Evolutionary conservation across 2,113 vertebrate species (phyloP).

Genomic region (Brevimyrus niger): DNA sequence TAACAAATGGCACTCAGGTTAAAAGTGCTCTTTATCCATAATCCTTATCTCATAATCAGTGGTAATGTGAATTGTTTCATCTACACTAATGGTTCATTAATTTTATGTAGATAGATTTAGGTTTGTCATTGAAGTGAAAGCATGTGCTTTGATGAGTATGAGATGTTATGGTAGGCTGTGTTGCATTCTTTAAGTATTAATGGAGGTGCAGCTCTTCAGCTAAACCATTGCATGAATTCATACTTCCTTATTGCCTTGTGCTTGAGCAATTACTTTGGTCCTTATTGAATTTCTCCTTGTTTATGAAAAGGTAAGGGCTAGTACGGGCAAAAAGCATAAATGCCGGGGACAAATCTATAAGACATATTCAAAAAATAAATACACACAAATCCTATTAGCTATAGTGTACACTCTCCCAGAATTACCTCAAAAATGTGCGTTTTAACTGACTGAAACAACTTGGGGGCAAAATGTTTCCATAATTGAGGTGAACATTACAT

Average conservation of each 20-base stretch:
- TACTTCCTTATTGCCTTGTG: not conserved
- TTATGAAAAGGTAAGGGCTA: conserved; percentile 1
- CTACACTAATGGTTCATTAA: conserved; percentile 36
- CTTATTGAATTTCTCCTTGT: conserved; percentile 23
- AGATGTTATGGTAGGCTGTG: conserved; percentile 30
- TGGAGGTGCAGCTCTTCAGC: not conserved
- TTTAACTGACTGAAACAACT: not conserved
- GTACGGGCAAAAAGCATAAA: not conserved
- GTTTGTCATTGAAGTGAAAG: conserved; percentile 45
- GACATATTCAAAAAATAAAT: not conserved
- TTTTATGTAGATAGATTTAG: conserved; percentile 41
- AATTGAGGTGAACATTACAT: conserved; percentile 9
- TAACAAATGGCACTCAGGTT: conserved; percentile 47
- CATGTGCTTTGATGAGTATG: conserved; percentile 37
- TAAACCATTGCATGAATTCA: not conserved
- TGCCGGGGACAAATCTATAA: not conserved
- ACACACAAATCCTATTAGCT: conserved; percentile 5
- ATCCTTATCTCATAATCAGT: conserved; percentile 48
- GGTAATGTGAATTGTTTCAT: conserved; percentile 56
- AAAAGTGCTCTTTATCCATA: conserved; percentile 45
- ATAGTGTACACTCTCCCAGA: not conserved
- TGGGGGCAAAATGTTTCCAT: not conserved
- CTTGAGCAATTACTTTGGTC: not conserved
- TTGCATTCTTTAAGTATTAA: not conserved
- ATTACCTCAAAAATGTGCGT: not conserved